Evolutionary conservation across 35 echinoderm and acorn worm genomes (phyloP).

Genomic region (Patiria miniata): DNA sequence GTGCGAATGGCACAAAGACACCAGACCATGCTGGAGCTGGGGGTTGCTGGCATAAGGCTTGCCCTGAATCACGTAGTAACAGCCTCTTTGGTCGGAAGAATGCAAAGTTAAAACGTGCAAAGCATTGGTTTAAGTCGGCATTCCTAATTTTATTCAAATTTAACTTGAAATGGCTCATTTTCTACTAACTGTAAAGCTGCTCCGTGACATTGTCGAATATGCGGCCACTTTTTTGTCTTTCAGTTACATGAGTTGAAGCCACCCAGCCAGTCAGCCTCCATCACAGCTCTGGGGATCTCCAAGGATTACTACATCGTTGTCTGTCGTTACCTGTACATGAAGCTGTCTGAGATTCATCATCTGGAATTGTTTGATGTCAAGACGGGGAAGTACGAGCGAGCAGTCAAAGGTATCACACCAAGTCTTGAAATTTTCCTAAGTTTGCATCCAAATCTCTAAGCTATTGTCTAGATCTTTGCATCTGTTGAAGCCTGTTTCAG

Average conservation of each 20-base stretch:
- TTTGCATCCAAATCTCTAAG: not conserved
- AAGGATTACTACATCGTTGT: conserved; percentile 89
- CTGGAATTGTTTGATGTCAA: conserved; percentile 88
- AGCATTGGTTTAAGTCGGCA: no score
- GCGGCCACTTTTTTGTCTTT: not conserved
- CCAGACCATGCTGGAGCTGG: no score
- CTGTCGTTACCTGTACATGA: conserved; percentile 92
- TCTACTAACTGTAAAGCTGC: no score
- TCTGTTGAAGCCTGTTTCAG: not conserved
- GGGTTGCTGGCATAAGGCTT: no score
- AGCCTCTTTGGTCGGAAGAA: no score
- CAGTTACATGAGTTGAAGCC: conserved; percentile 69
- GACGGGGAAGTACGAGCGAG: conserved; percentile 65
- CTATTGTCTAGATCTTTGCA: not conserved
- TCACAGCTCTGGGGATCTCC: conserved; percentile 82
- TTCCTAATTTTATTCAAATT: no score
- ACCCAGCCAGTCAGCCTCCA: conserved; percentile 68
- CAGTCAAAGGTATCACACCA: conserved; percentile 68
- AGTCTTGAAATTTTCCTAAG: not conserved
- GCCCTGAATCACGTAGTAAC: no score
- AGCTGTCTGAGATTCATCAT: conserved; percentile 83
- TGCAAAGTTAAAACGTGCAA: no score
- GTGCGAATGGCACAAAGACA: no score
- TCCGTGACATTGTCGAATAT: no score
- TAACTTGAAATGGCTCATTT: no score